A percentile compares a stretch with the other conserved stretches of the same genome.
Conservation (phyloP, 2,888 invertebrate genomes). For the Acheta domesticus region DNA sequence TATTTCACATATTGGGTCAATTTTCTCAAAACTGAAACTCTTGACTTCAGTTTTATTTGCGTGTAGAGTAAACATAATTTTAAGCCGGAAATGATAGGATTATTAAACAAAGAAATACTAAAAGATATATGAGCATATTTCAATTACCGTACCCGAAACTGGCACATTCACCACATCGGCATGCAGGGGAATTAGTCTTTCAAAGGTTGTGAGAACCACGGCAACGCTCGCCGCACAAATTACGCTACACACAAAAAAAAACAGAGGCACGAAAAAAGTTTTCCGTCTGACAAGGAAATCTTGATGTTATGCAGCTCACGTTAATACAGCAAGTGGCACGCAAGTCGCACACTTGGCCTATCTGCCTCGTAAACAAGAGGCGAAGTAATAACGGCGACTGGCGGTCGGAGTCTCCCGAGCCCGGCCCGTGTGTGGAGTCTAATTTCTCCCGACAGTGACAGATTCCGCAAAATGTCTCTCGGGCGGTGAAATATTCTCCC, state of each 20-base stretch:
- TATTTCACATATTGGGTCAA: no score
- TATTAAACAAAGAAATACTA: no score
- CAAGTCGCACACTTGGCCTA: not conserved
- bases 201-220: not conserved
- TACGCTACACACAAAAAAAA: not conserved
- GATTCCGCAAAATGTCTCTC: not conserved
- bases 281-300: not conserved
- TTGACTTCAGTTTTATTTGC: no score
- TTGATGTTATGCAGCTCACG: slow-evolving; percentile 5
- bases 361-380: not conserved
- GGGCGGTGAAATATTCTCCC: not conserved
- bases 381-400: not conserved
- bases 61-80: no score
- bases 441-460: slow-evolving; percentile 5
- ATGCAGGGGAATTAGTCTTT: no score
- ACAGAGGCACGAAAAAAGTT: not conserved
- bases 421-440: not conserved
- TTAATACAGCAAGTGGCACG: not conserved
- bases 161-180: no score
- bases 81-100: no score
- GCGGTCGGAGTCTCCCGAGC: not conserved
- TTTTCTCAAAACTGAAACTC: no score
- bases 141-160: no score
- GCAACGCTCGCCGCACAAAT: not conserved
- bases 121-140: no score